Evolutionary conservation across 2,113 vertebrate genomes (phyloP), one percentile per base, ranked within the genome.

Genomic region (Clarias batrachus): DNA sequence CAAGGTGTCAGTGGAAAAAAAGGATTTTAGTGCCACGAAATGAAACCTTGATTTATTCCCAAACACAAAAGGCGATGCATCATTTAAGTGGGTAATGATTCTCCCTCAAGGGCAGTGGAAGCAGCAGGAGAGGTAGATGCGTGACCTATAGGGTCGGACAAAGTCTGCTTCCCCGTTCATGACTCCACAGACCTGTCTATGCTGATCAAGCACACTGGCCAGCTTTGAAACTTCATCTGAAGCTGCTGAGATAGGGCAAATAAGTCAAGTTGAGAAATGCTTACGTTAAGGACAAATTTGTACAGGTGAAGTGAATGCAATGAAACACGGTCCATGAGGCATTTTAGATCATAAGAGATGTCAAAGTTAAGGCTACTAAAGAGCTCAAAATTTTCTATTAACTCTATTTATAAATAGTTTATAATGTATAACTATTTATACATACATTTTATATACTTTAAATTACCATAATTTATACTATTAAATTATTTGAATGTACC

Each of bases 201-300:
- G 90, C 88, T 91, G 87, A 88, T 89, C 80, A 85, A 85, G 85
- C 85, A 88, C 21, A 56, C 78, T 78, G 21, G 37, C 65, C 41
- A 16, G 73, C 41, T 73, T 74, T 84, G 57, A 86, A 87, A 59
- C 30, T 71, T 74, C 62, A 84, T 57, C 60, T 68, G 63, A 85
- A 88, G 85, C 60, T 89, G 90, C 90, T 87, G 88, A 89, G 85
- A 86, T 80, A 54, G 74, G 85, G 78, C 14, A 30, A 89, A 82
- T 82, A 85, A 81, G 73, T 88, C 86, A 84, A 86, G 59, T 71
- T 33, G 56, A 86, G 78, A 88, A 87, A 88, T 85, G 78, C 74
- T 85, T 85, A 83, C 62, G 37, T 86, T 86, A 71, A 86, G 85
- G 87, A 88, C 81, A 84, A 70, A 56, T 85, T 68, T 73, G 37